These are phyloP conservation scores for Thysanoteuthis rhombus DNA, from an alignment of 2,888 invertebrate species.

Conservation along the genomic window DNA sequence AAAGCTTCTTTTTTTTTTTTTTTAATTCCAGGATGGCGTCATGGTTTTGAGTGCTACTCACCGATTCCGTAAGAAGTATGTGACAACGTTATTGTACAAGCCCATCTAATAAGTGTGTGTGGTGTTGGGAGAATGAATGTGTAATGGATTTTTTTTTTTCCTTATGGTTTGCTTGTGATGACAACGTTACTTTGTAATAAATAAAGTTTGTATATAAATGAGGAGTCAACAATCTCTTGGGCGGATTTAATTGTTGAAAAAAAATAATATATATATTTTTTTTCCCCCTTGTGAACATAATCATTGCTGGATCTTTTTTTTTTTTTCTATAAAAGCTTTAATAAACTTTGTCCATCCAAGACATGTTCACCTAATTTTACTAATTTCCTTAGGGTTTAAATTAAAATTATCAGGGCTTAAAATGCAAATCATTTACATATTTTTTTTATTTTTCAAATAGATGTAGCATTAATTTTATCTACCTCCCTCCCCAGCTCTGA, in stretches of 20 bases:
- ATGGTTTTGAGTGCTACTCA: slow-evolving; percentile 99
- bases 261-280: background rate
- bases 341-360: background rate
- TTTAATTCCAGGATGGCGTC: slow-evolving; percentile 82
- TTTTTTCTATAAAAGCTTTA: background rate
- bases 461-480: no score
- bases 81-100: slow-evolving; percentile 97
- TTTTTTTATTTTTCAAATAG: background rate
- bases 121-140: background rate
- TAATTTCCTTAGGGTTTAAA: background rate
- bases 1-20: slow-evolving; percentile 24
- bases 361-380: background rate
- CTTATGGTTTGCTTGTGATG: background rate
- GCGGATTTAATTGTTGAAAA: background rate
- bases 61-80: slow-evolving; percentile 98
- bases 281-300: background rate
- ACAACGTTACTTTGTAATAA: background rate
- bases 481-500: no score
- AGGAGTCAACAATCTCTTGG: background rate
- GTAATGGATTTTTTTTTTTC: background rate
- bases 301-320: background rate
- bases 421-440: background rate
- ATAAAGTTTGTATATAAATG: slow-evolving; percentile 12
- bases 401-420: background rate
- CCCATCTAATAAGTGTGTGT: slow-evolving; percentile 75